Base-by-base conservation (phyloP, 2,888 invertebrate genomes). In the Plutella xylostella region DNA sequence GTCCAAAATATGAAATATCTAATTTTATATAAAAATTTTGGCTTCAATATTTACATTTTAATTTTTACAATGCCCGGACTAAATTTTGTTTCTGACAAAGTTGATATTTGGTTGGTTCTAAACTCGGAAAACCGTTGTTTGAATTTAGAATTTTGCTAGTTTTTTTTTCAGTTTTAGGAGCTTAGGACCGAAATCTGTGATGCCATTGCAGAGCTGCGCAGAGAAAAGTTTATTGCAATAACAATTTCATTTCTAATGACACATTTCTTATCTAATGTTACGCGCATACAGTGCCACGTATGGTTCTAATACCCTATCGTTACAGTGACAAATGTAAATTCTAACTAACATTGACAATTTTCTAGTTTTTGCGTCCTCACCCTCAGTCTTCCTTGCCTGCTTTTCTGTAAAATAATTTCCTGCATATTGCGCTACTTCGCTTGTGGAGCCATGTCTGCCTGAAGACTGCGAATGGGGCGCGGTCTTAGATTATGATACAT, bases 41-140 rank as follows among this genome's bases (percentile, higher is more conserved):
- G 66, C 71, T 75, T 75, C 70, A 76, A 79, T 82, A 82, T 82
- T 79, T 82, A 79, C 80, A 82, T 57, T 74, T 75, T 68, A 70
- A 72, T 64, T 72, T 71, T 78, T 78, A 76, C 71, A 77, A 71
- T 58, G 70, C 77, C 42, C 76, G 75, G 78, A 74, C 74, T 78
- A 72, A 72, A 63, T 47, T 46, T 49, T 61, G 63, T 4, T n/a
- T 21, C n/a, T 12, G 31, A 18, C 18, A 12, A 30, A 42, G 42
- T 42, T 42, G 42, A 19, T 18, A 31, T 14, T 4, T 11, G 17
- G 39, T n/a, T 14, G 15, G 12, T 17, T 40, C n/a, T n/a, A n/a
- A n/a, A n/a, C n/a, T n/a, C n/a, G n/a, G n/a, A n/a, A n/a, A n/a
- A n/a, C n/a, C n/a, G n/a, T n/a, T n/a, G n/a, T n/a, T n/a, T n/a